Conservation (phyloP, 2,113 vertebrate species). For the Bungarus multicinctus region DNA sequence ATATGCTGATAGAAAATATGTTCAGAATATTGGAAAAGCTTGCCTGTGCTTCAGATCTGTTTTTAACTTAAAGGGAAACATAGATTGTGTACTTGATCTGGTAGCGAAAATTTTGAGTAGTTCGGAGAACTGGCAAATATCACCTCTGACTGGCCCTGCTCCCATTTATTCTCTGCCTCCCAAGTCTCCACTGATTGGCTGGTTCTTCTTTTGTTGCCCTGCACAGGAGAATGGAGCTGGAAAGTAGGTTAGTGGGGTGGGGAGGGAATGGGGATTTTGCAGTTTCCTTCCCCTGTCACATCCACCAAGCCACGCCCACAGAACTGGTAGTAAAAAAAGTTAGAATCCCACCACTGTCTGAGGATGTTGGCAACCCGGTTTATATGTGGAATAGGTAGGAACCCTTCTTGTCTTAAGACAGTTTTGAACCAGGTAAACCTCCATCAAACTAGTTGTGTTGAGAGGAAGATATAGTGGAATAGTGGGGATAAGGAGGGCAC, state of each 20-base stretch:
- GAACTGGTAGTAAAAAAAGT: neutral
- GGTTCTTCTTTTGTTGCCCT: too few species aligned
- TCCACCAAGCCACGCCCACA: too few species aligned
- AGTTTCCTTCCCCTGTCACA: neutral
- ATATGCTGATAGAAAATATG: neutral
- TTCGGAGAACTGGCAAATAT: neutral
- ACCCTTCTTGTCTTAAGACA: neutral
- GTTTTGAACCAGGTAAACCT: neutral
- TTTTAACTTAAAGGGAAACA: neutral
- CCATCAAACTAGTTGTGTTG: neutral
- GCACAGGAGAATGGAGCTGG: too few species aligned
- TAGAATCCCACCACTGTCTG: neutral
- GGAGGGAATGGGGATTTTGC: neutral
- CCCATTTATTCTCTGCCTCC: neutral
- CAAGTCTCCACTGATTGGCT: too few species aligned
- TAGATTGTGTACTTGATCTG: neutral
- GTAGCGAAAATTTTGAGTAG: neutral
- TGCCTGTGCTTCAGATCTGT: neutral
- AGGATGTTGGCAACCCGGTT: neutral
- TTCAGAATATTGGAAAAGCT: neutral
- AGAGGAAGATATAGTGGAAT: neutral
- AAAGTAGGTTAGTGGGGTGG: too few species aligned
- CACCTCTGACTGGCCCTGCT: too few species aligned
- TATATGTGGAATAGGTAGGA: neutral
- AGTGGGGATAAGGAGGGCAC: neutral